Conservation (phyloP, 2,797 vertebrate genomes). For the Oreortyx pictus region DNA sequence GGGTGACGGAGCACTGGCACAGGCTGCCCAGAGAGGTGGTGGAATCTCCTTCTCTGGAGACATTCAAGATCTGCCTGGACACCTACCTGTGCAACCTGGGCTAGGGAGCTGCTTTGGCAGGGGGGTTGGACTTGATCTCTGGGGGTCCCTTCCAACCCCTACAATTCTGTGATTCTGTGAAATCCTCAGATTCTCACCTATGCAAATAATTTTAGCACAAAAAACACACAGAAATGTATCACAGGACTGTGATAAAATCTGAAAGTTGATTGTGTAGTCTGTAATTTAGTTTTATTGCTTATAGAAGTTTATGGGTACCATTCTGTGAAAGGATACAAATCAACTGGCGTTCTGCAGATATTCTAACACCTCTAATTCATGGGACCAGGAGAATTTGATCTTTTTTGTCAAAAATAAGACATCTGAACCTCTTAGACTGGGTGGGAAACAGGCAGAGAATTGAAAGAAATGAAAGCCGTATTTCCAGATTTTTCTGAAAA, state of each 20-base stretch:
- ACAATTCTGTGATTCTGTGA: too few species aligned
- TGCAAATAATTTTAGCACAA: neutral
- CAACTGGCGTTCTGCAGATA: neutral
- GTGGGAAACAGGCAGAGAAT: neutral
- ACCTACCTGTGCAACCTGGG: too few species aligned
- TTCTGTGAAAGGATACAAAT: neutral
- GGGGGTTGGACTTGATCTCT: too few species aligned
- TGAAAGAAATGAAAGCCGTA: constrained; percentile 6
- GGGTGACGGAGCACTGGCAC: too few species aligned
- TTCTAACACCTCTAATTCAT: neutral
- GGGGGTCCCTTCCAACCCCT: too few species aligned
- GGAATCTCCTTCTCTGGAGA: too few species aligned
- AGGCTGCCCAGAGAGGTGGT: too few species aligned
- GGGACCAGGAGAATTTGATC: neutral
- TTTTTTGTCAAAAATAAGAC: neutral
- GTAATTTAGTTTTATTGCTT: neutral
- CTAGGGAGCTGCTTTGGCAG: too few species aligned
- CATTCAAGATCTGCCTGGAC: too few species aligned
- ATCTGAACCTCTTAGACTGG: neutral
- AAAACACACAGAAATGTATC: neutral
- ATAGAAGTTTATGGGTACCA: neutral
- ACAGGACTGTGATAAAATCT: neutral
- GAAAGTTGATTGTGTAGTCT: neutral
- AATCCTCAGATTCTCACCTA: neutral
- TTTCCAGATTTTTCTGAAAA: constrained; percentile 27